Conservation (phyloP, 2,888 invertebrate genomes). For the Thysanoteuthis rhombus region DNA sequence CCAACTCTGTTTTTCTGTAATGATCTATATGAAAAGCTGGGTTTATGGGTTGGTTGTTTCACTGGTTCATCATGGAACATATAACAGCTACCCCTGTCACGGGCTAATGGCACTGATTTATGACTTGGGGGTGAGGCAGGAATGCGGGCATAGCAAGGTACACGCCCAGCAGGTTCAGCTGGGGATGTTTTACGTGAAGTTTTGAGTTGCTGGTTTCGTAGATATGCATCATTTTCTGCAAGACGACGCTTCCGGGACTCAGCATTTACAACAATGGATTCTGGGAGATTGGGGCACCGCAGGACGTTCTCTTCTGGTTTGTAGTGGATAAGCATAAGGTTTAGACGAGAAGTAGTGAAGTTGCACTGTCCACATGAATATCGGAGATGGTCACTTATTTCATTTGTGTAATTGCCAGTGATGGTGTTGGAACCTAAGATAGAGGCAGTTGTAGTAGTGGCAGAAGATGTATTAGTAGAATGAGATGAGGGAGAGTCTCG, state of each 20-base stretch:
- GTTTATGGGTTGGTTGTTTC: conserved; percentile 12
- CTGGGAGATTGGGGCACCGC: conserved; percentile 13
- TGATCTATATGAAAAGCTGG: conserved; percentile 27
- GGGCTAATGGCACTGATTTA: neutral
- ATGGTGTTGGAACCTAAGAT: neutral
- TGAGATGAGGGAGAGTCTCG: neutral
- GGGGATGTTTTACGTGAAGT: neutral
- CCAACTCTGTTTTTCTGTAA: conserved; percentile 20
- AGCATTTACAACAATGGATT: neutral
- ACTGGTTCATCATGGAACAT: conserved; percentile 27
- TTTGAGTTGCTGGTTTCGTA: neutral
- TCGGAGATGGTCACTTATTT: neutral
- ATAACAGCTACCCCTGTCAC: conserved; percentile 21
- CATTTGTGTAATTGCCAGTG: conserved; percentile 12
- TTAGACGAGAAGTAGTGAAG: conserved; percentile 22
- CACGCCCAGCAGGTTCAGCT: neutral
- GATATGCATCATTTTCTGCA: conserved; percentile 25
- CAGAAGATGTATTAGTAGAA: neutral
- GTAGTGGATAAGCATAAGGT: conserved; percentile 23
- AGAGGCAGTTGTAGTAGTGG: neutral
- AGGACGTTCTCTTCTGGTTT: conserved; percentile 22
- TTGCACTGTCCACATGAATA: conserved; percentile 24
- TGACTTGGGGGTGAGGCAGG: conserved; percentile 18
- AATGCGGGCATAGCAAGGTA: conserved; percentile 27
- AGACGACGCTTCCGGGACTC: neutral